phyloP scores from a whole-genome alignment of 2,797 vertebrate species.

The Cetoscarus ocellatus region DNA sequence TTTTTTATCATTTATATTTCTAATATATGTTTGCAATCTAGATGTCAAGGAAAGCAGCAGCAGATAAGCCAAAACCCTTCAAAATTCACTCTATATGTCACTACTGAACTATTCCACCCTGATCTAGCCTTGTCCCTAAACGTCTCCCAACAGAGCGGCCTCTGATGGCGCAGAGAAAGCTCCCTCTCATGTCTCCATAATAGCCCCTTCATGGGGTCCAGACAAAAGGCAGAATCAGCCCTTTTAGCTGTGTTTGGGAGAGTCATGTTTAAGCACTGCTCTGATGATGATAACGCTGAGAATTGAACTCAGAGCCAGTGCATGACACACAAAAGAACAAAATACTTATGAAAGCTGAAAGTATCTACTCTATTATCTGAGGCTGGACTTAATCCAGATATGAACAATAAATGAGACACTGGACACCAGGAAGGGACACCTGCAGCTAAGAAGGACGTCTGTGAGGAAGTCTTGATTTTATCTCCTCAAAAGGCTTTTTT shows the following conservation, averaged over 20 bases:
- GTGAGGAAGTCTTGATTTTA: too few relatives aligned
- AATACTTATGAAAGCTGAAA: background rate
- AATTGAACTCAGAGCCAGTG: background rate
- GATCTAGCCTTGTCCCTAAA: constrained; percentile 16
- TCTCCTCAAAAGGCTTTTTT: too few relatives aligned
- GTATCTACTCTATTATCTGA: background rate
- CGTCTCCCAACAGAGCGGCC: constrained; percentile 12
- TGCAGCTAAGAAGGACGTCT: background rate
- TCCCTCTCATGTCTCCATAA: constrained; percentile 30
- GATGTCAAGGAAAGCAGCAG: background rate
- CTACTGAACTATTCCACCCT: background rate
- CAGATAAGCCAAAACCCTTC: background rate
- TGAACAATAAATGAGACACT: constrained; percentile 27
- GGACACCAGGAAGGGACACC: background rate
- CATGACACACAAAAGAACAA: background rate
- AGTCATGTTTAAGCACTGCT: constrained; percentile 25
- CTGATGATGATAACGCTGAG: constrained; percentile 12
- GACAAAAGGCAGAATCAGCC: constrained; percentile 41
- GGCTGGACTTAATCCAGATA: constrained; percentile 16
- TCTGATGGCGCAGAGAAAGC: constrained; percentile 36
- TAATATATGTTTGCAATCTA: background rate
- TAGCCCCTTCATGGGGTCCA: constrained; percentile 18
- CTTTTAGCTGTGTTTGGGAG: constrained; percentile 31
- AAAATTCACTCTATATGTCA: background rate
- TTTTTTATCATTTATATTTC: background rate